Evolutionary conservation across 2,888 invertebrate species (phyloP).

Genomic region (Exocentrus adspersus): DNA sequence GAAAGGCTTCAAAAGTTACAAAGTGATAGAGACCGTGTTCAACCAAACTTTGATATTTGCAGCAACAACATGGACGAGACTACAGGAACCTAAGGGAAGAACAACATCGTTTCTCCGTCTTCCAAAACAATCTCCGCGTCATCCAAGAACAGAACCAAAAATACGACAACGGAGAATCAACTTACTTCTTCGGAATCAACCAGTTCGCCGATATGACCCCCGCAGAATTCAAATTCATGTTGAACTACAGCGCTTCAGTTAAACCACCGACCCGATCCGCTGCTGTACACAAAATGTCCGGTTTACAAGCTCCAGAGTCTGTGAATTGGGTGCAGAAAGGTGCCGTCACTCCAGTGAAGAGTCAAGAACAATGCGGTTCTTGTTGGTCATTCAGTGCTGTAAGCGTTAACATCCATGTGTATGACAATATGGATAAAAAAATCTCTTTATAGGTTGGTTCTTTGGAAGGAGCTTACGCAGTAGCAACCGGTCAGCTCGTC

Average conservation of each 20-base stretch:
- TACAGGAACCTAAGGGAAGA: constrained; percentile 29
- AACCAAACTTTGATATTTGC: constrained; percentile 1
- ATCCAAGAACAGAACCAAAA: constrained; percentile 41
- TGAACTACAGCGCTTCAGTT: constrained; percentile 3
- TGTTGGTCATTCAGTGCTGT: constrained; percentile 73
- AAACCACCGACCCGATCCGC: neutral
- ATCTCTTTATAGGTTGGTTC: constrained; percentile 79
- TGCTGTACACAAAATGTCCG: neutral
- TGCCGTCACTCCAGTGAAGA: constrained; percentile 66
- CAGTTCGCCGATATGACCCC: constrained; percentile 37
- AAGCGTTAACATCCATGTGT: constrained; percentile 52
- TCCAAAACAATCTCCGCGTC: constrained; percentile 32
- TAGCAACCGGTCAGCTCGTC: constrained; percentile 76
- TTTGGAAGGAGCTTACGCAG: constrained; percentile 87
- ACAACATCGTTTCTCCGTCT: constrained; percentile 32
- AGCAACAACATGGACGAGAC: constrained; percentile 6
- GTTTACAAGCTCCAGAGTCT: neutral
- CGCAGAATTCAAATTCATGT: constrained; percentile 34
- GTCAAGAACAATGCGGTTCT: constrained; percentile 69
- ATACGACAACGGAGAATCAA: constrained; percentile 36
- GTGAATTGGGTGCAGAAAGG: constrained; percentile 46
- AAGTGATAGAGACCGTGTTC: no score
- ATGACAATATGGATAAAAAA: no score
- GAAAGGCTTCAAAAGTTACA: no score
- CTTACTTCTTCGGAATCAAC: constrained; percentile 37